Percentiles rank a stretch among this genome's conserved stretches.
Conservation (phyloP, 2,888 invertebrate species). For the Drosophila paranaensis region DNA sequence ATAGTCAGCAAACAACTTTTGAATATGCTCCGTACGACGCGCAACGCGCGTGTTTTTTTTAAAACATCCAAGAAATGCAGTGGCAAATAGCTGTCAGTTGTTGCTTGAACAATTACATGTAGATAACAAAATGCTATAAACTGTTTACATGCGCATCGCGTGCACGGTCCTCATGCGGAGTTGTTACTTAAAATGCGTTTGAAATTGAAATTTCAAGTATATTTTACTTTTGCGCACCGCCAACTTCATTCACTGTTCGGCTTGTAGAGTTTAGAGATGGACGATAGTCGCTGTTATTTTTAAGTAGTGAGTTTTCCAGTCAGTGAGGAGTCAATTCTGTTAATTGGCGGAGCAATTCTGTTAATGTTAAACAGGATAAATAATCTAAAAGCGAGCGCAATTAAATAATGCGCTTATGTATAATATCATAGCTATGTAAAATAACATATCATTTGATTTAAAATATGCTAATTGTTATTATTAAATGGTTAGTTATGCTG, state of each 20-base stretch:
- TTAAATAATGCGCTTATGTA: background rate
- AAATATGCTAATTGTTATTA: background rate
- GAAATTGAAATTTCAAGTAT: slow-evolving; percentile 50
- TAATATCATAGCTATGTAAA: accelerated
- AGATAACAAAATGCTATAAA: slow-evolving; percentile 9
- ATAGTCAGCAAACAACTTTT: slow-evolving; percentile 54
- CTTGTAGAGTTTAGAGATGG: slow-evolving; percentile 40
- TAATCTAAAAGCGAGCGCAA: background rate
- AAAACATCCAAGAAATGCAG: slow-evolving; percentile 40
- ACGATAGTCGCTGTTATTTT: slow-evolving; percentile 18
- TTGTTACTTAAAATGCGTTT: slow-evolving; percentile 31
- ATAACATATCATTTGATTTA: background rate
- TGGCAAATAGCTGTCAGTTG: slow-evolving; percentile 7
- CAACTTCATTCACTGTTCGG: slow-evolving; percentile 56
- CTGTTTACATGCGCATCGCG: slow-evolving; percentile 10
- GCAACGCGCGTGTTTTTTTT: slow-evolving; percentile 66
- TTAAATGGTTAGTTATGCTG: background rate
- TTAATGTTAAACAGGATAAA: background rate
- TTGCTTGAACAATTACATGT: slow-evolving; percentile 15
- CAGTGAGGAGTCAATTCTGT: slow-evolving; percentile 1
- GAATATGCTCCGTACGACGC: slow-evolving; percentile 57
- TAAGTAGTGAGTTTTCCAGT: background rate
- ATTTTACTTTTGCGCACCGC: slow-evolving; percentile 66
- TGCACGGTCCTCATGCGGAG: slow-evolving; percentile 11
- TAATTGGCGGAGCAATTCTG: slow-evolving; percentile 34